Evolutionary conservation across 2,113 vertebrate species (phyloP), one percentile per base, ranked within the genome.

Genomic region (Colinus virginianus): DNA sequence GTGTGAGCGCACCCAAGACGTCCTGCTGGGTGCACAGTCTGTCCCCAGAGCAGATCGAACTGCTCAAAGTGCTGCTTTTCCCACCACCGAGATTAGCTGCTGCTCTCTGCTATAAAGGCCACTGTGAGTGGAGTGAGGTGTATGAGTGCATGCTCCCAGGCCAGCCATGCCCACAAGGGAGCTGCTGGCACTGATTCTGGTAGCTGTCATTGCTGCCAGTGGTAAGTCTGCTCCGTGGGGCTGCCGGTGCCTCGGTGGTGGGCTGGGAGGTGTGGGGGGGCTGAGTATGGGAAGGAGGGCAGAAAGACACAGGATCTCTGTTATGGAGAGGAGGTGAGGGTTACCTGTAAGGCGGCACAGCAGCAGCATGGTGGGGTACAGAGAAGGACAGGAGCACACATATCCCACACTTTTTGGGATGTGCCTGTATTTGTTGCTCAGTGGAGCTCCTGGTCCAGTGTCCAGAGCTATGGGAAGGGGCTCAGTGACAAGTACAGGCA

Each of bases 61-160:
- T n/a, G 19, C 49, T 53, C 77, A 74, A 63, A 92, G n/a, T 61
- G 38, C 46, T 80, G 46, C 59, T 89, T 96, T 96, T 96, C 95
- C 93, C 95, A 94, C 59, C 12, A 2, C 22, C 22, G 56, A 94
- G 95, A 95, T 96, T 96, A 95, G 87, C 46, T 0, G 0, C 4
- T 82, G 49, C 59, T 32, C 7, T 85, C 13, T 17, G 6, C 10
- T 91, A 94, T 94, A 93, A 96, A 94, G 26, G 84, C 51, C 68
- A 45, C n/a, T 36, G 8, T 0, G 1, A 56, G 45, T 1, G 0
- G 56, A 78, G 61, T 0, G 0, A 91, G 58, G 43, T 32, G 20
- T 9, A 7, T 0, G 0, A 75, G 43, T 1, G 2, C 1, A 1
- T 34, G 30, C 7, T 4, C 48, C 45, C 13, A 58, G 28, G 14